Base-by-base conservation (phyloP, 2,888 invertebrate genomes). In the Globia sparganii region DNA sequence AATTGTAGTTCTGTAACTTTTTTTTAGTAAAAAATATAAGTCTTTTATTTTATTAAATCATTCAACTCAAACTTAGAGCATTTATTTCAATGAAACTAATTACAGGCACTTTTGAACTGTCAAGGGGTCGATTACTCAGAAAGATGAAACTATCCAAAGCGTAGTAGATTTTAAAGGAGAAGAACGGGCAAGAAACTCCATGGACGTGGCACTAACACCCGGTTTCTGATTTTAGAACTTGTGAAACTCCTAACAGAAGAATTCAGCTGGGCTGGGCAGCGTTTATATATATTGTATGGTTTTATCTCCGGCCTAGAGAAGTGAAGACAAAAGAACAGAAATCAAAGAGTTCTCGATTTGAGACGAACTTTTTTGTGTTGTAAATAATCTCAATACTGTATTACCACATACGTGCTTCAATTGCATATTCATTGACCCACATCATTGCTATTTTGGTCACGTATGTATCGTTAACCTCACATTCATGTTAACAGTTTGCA, bases 381-480 rank as follows among this genome's bases (percentile, higher is more conserved):
- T n/a, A 21, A n/a, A 21, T 9, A 34, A 31, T 69, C 15, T 40
- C 31, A 70, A 70, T 59, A 43, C 25, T 46, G 25, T 21, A 21
- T 46, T 28, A 49, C 31, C 15, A 37, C 40, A 61, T 18, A 40
- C 49, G 25, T 28, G 18, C 4, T 56, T 43, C 28, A 69, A 69
- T 66, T 58, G n/a, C 31, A 59, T 46, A 40, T 46, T 2, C 21
- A 56, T 11, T 58, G 25, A 66, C 4, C 25, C 5, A 49, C 21
- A n/a, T 11, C 18, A 68, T 71, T 67, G 2, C 9, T 28, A 77
- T 67, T 53, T n/a, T 28, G 18, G 31, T 66, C 77, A 40, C 31
- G 66, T 49, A 53, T 53, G 53, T 53, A 40, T 13, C 5, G 49
- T 66, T 53, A 43, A 53, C 77, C 0, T 28, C n/a, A 61, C 28